phyloP scores from a whole-genome alignment of 2,113 vertebrate genomes.

The Myiagra hebetior region DNA sequence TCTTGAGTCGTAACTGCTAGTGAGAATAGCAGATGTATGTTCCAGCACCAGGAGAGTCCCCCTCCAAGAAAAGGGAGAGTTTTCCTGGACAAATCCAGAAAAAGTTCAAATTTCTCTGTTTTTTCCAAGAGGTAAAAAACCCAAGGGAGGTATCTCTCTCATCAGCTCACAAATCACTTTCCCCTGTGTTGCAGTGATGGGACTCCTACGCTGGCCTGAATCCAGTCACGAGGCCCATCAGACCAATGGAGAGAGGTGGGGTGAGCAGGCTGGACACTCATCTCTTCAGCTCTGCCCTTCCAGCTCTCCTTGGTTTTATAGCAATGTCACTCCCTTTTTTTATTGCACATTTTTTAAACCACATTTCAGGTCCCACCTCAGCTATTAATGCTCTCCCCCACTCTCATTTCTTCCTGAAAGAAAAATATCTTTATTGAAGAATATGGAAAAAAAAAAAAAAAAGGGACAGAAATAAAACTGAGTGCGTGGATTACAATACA shows the following conservation, averaged over 20 bases:
- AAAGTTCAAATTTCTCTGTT: background rate
- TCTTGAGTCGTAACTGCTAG: background rate
- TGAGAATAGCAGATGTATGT: conserved; percentile 5
- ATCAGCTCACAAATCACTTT: background rate
- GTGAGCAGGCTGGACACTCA: background rate
- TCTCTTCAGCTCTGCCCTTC: background rate
- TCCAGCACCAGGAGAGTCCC: background rate
- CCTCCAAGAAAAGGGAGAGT: conserved; percentile 39
- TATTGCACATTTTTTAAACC: background rate
- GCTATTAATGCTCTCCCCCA: background rate
- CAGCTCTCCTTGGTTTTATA: background rate
- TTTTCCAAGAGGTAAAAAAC: background rate
- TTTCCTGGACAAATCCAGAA: conserved; percentile 40
- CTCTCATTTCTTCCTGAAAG: background rate
- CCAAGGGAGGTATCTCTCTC: background rate
- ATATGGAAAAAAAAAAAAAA: background rate
- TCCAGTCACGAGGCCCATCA: fast-evolving
- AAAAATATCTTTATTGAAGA: background rate
- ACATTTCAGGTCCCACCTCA: background rate
- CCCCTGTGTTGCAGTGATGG: background rate
- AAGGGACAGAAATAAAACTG: background rate
- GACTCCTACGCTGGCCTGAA: background rate
- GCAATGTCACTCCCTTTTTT: background rate
- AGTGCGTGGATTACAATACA: background rate
- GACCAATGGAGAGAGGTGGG: background rate